Base-by-base conservation (phyloP, 2,888 invertebrate species). In the Platerodrilus igneus region DNA sequence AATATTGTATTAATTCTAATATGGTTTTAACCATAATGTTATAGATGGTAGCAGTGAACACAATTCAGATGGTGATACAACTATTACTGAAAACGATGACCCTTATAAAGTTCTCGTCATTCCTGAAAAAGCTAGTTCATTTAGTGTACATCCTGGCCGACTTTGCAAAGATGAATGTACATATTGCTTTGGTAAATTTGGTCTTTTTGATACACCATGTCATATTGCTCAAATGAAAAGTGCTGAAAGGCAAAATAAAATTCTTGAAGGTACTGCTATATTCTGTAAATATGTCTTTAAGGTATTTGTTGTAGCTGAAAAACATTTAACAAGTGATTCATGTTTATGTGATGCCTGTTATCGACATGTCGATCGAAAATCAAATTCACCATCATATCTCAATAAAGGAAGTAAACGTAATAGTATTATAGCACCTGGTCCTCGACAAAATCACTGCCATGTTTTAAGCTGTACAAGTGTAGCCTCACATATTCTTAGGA, bases 281-380 rank as follows among this genome's bases (percentile, higher is more conserved):
- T 8, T 15, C 27, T 35, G 17, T 8, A 33, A 15, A 18, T 17
- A 20, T 10, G 10, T 29, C 6, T 9, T 23, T 14, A n/a, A 9
- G 9, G n/a, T n/a, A n/a, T 11, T 14, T 30, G 4, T 46, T 64
- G 17, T 57, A 84, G 83, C 82, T 53, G 89, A 88, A 59, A 83
- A 84, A 65, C 86, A 88, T 60, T 69, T 89, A 37, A 86, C 86
- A 0, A 79, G 83, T 45, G 88, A 89, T 66, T 88, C 87, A 33
- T 90, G 90, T 53, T 73, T 90, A 11, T 90, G 90, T 64, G 88
- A 89, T 66, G 88, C 89, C 6, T 90, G 90, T 61, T 89, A 86
- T 66, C 78, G 89, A 0, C 86, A 87, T 60, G 85, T 90, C 33
- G 88, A 89, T 67, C 75, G 88, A 31, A 85, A 86, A 51, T 85